A percentile compares a stretch with the other conserved stretches of the same genome.
Conservation (phyloP, 2,113 vertebrate species). For the Myanophis thanlyinensis region DNA sequence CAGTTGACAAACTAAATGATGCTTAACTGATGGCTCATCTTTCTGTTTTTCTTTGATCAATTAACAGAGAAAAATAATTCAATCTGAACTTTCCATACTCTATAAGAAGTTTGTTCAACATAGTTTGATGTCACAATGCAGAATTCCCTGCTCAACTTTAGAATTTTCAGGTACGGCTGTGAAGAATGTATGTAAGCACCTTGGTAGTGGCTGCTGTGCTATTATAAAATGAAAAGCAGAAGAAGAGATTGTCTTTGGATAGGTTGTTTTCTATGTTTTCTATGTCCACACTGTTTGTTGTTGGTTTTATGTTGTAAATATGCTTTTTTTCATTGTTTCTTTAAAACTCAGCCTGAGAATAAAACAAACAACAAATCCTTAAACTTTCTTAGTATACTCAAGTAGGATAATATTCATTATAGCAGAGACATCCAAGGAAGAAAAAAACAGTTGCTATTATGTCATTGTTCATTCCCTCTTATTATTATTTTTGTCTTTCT, state of each 20-base stretch:
- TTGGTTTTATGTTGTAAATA: not conserved
- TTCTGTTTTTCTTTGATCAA: not conserved
- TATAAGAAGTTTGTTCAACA: not conserved
- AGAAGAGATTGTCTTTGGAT: not conserved
- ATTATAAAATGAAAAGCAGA: not conserved
- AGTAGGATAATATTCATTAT: fast-evolving
- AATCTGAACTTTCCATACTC: not conserved
- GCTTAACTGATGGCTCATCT: not conserved
- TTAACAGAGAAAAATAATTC: not conserved
- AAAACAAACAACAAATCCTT: not conserved
- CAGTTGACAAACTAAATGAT: not conserved
- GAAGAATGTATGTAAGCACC: not conserved
- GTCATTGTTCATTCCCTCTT: not conserved
- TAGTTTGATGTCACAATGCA: not conserved
- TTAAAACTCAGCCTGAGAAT: not conserved
- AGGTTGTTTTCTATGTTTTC: not conserved
- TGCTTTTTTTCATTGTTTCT: not conserved
- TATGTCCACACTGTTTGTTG: not conserved
- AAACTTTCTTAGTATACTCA: fast-evolving
- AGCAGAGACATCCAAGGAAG: not conserved
- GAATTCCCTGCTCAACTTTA: not conserved
- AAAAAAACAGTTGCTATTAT: not conserved
- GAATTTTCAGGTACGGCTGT: not conserved
- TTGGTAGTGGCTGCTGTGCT: not conserved
- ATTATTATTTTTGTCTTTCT: not conserved